These are phyloP conservation scores for Ibycter americanus DNA, from an alignment of 2,797 vertebrate genomes.

Conservation along the genomic window DNA sequence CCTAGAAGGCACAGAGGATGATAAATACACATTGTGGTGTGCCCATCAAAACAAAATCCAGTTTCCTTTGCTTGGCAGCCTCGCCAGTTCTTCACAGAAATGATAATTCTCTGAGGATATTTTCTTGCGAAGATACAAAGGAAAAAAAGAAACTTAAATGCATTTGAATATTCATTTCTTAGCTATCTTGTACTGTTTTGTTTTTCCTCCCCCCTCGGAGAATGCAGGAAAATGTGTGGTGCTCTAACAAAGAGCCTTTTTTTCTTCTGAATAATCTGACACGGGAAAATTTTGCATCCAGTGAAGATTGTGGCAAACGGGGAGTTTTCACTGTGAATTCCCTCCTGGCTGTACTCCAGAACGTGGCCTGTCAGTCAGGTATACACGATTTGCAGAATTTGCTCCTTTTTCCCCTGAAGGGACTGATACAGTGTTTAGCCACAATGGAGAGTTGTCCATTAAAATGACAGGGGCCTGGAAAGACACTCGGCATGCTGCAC, in stretches of 20 bases:
- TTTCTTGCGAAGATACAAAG: neutral
- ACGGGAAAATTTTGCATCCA: neutral
- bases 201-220: neutral
- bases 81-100: neutral
- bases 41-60: conserved; percentile 1
- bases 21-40: neutral
- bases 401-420: neutral
- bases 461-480: neutral
- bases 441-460: conserved; percentile 7
- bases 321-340: neutral
- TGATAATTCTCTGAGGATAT: neutral
- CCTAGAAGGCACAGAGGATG: neutral
- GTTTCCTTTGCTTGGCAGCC: conserved; percentile 23
- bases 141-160: neutral
- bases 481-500: neutral
- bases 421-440: neutral
- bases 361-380: neutral
- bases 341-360: neutral
- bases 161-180: conserved; percentile 12
- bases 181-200: neutral
- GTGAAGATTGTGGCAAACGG: neutral
- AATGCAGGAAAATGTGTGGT: neutral
- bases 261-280: neutral
- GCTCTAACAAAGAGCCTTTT: neutral
- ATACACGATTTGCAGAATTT: neutral